Conservation (phyloP, 2,888 invertebrate species). For the Trilocha varians region DNA sequence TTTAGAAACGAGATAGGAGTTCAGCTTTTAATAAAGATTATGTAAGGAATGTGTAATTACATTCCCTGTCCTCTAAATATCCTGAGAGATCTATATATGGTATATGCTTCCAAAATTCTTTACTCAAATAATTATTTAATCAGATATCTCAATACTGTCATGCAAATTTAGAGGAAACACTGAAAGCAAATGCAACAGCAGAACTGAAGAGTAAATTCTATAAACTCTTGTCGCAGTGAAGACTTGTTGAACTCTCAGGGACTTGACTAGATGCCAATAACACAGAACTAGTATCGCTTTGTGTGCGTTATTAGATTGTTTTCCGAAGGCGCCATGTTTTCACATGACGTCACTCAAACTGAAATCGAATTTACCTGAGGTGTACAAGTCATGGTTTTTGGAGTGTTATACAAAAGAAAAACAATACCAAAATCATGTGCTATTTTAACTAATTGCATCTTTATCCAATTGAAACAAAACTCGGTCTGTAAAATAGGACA, state of each 20-base stretch:
- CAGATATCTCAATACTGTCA: too few relatives aligned
- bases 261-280: conserved; percentile 4
- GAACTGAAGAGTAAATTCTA: conserved; percentile 5
- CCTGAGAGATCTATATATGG: too few relatives aligned
- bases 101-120: neutral
- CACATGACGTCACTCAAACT: neutral
- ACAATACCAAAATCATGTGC: too few relatives aligned
- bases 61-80: too few relatives aligned
- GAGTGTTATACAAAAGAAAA: too few relatives aligned
- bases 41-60: too few relatives aligned
- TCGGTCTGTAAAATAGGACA: too few relatives aligned
- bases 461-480: too few relatives aligned
- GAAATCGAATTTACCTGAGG: neutral
- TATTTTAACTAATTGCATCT: neutral
- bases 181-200: neutral
- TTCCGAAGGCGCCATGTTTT: neutral
- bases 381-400: too few relatives aligned
- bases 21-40: too few relatives aligned
- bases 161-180: neutral
- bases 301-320: conserved; percentile 1
- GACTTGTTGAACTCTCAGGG: conserved; percentile 12
- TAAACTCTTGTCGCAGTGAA: conserved; percentile 5
- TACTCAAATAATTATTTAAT: neutral
- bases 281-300: conserved; percentile 4
- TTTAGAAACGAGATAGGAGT: too few relatives aligned